Evolutionary conservation across 2,797 vertebrate species (phyloP), one percentile per base, ranked within the genome.

Genomic region (Myotis vivesi): DNA sequence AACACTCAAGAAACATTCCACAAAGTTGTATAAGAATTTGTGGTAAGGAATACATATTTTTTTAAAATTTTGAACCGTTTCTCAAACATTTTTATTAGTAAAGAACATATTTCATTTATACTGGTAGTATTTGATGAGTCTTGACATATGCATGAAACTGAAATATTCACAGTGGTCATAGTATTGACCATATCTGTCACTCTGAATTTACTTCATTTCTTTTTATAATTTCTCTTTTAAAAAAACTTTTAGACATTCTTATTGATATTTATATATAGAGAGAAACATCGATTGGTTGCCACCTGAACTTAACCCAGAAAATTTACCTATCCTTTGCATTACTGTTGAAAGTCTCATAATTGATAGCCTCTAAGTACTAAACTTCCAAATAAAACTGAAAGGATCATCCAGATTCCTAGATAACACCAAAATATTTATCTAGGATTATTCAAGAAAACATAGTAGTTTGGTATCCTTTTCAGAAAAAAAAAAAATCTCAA

Each of bases 391-490:
- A 94, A 91, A 73, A 90, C 86, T 95, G 72, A 96, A 8, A 33
- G 68, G 28, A 68, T 19, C 53, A 91, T 53, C 57, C 89, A 83
- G 64, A 20, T 92, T 97, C 82, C 0, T 4, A 87, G 71, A 62
- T 72, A 91, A 97, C 73, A 88, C 44, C 0, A 0, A 97, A 95
- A 94, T 96, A 92, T 90, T 77, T 71, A 89, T 17, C 89, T 87
- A 94, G 57, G 72, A 69, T 92, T 68, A 71, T 51, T 87, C 91
- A 94, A 41, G 30, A 59, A 95, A 97, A 92, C 33, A 95, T 75
- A 97, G 79, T 51, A 17, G 94, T 97, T 98, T 97, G 97, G 81
- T 93, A 97, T 38, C 85, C 77, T 92, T 87, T 96, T 91, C 84
- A 51, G 84, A 84, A 96, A 85, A 89, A 94, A 94, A 94, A 88